Evolutionary conservation across 2,888 invertebrate genomes (phyloP).

Genomic region (Scelioninae gen. 2): DNA sequence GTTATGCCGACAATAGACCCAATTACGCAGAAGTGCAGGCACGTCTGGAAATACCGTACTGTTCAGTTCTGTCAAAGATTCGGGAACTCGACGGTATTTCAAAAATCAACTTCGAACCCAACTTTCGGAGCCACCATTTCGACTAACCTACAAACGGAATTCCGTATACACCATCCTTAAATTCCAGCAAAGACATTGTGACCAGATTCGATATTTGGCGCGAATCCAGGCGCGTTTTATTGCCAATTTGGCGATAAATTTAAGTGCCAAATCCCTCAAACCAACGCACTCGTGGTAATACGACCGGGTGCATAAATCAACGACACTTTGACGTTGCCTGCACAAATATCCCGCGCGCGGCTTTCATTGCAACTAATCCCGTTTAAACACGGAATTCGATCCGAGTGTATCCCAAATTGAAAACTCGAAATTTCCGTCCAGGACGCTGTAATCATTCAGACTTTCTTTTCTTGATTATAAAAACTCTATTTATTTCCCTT

Average conservation of each 20-base stretch:
- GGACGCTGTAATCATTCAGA: no score
- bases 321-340: conserved; percentile 40
- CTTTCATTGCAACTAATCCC: conserved; percentile 44
- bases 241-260: conserved; percentile 60
- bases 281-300: conserved; percentile 53
- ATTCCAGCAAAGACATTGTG: conserved; percentile 57
- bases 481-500: no score
- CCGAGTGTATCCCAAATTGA: no score
- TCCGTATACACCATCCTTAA: conserved; percentile 35
- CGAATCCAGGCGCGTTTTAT: conserved; percentile 56
- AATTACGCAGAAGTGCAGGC: no score
- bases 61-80: no score
- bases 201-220: conserved; percentile 60
- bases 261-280: conserved; percentile 57
- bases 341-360: conserved; percentile 41
- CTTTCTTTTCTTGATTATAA: no score
- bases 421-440: no score
- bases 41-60: no score
- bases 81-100: no score
- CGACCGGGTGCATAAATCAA: conserved; percentile 51
- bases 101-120: no score
- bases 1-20: no score
- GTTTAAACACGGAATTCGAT: conserved; percentile 30
- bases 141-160: conserved; percentile 53
- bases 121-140: conserved; percentile 16